A percentile compares a stretch with the other conserved stretches of the same genome.
These are phyloP conservation scores for Malurus melanocephalus DNA, from an alignment of 2,113 vertebrate genomes.

Conservation along the genomic window DNA sequence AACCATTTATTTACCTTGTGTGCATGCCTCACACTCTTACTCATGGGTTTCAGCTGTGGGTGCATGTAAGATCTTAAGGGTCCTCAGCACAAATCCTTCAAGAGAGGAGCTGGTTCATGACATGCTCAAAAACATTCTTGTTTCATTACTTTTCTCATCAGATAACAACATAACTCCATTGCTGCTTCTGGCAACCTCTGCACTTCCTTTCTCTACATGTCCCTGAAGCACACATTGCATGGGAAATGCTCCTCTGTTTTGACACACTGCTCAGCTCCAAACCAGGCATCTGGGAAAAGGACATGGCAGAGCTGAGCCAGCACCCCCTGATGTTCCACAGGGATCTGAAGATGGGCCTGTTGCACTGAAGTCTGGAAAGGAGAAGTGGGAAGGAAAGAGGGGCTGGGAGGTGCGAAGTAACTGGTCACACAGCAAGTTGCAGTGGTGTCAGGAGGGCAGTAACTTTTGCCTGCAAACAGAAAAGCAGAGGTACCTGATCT, in stretches of 20 bases:
- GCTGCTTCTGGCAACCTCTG: constrained; percentile 18
- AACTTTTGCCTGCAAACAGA: neutral
- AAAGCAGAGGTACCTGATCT: neutral
- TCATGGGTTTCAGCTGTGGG: neutral
- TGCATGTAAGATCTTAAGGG: neutral
- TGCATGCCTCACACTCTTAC: neutral
- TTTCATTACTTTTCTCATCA: constrained; percentile 21
- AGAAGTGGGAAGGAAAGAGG: neutral
- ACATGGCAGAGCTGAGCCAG: neutral
- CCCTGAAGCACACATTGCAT: neutral
- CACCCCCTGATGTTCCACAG: accelerated
- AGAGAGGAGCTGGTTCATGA: neutral
- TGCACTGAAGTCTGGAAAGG: neutral
- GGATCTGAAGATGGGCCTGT: neutral
- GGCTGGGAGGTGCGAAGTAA: neutral
- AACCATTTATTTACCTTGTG: constrained; percentile 31
- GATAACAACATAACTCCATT: neutral
- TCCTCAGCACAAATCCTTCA: neutral
- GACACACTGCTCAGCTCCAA: neutral
- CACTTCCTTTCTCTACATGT: neutral
- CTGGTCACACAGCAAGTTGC: neutral
- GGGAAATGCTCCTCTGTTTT: constrained; percentile 16
- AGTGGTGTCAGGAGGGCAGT: neutral
- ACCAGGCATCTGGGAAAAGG: accelerated
- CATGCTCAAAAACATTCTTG: neutral